Percentiles rank a stretch among this genome's conserved stretches.
phyloP scores from a whole-genome alignment of 2,113 vertebrate species.

The Neodontobutis hainanensis region DNA sequence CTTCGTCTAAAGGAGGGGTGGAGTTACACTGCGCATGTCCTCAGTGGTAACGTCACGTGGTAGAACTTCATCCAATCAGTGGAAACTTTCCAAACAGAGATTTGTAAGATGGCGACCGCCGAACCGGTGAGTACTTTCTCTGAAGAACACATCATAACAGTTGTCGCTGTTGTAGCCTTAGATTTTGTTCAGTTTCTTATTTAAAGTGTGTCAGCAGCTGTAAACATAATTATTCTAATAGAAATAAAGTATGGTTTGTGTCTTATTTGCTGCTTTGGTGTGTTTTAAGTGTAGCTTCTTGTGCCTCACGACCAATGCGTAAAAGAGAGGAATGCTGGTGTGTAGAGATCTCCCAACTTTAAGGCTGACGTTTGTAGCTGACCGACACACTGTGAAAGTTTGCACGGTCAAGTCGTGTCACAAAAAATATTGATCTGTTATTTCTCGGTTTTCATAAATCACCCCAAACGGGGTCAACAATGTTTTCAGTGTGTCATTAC shows the following conservation, averaged over 20 bases:
- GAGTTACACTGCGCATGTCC: constrained; percentile 60
- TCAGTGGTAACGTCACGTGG: constrained; percentile 35
- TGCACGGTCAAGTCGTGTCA: background rate
- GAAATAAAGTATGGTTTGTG: background rate
- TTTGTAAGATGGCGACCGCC: constrained; percentile 97
- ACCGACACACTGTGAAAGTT: constrained; percentile 37
- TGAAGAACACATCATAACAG: constrained; percentile 39
- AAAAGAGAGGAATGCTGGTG: constrained; percentile 34
- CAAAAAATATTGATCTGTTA: background rate
- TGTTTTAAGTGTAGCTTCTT: constrained; percentile 32
- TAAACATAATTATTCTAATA: fast-evolving
- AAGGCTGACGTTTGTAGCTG: constrained; percentile 51
- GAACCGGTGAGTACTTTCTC: constrained; percentile 90
- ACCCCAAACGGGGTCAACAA: fast-evolving
- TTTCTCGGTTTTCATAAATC: background rate
- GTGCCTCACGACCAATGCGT: constrained; percentile 49
- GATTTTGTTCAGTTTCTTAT: background rate
- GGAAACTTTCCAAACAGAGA: constrained; percentile 77
- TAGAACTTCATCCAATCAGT: constrained; percentile 54
- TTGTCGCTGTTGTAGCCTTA: background rate
- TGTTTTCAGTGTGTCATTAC: no score
- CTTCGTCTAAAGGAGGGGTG: constrained; percentile 73
- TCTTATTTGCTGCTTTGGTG: constrained; percentile 11
- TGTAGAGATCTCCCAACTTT: constrained; percentile 51
- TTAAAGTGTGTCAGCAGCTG: background rate